These are phyloP conservation scores for Symphodus melops DNA, from an alignment of 2,113 vertebrate species.

Conservation along the genomic window DNA sequence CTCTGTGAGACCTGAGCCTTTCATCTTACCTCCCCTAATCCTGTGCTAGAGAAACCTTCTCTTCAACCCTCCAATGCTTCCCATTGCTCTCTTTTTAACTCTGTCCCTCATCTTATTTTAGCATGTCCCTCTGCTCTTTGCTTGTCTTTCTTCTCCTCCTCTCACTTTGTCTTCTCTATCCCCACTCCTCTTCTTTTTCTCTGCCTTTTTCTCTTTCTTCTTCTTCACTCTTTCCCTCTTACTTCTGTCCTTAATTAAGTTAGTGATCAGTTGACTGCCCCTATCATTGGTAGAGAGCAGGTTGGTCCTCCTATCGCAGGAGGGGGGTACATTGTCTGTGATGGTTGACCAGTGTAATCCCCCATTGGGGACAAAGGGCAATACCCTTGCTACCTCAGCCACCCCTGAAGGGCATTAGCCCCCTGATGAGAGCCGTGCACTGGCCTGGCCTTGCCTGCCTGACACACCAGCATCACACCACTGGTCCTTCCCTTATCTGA, in stretches of 20 bases:
- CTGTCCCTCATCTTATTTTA: constrained; percentile 66
- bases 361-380: constrained; percentile 80
- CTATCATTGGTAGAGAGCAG: constrained; percentile 78
- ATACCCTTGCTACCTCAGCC: constrained; percentile 68
- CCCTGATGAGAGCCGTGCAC: constrained; percentile 68
- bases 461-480: constrained; percentile 46
- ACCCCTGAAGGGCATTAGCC: constrained; percentile 81
- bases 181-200: constrained; percentile 10
- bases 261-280: constrained; percentile 85
- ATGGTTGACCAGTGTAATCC: constrained; percentile 87
- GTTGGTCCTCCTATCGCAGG: constrained; percentile 78
- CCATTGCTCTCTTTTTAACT: constrained; percentile 67
- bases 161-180: constrained; percentile 29
- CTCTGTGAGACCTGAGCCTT: constrained; percentile 69
- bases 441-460: constrained; percentile 35
- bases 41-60: constrained; percentile 60
- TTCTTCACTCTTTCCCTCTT: constrained; percentile 21
- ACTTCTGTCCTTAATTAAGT: constrained; percentile 85
- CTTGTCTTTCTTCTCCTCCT: constrained; percentile 25
- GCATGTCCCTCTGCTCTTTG: constrained; percentile 56
- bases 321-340: constrained; percentile 85
- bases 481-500: constrained; percentile 31
- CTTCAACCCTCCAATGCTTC: constrained; percentile 51
- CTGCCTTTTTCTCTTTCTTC: constrained; percentile 13
- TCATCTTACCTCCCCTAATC: constrained; percentile 75